Percentiles rank a stretch among this genome's conserved stretches.
Conservation (phyloP, 1,140 invertebrate species). For the Triops longicaudatus region DNA sequence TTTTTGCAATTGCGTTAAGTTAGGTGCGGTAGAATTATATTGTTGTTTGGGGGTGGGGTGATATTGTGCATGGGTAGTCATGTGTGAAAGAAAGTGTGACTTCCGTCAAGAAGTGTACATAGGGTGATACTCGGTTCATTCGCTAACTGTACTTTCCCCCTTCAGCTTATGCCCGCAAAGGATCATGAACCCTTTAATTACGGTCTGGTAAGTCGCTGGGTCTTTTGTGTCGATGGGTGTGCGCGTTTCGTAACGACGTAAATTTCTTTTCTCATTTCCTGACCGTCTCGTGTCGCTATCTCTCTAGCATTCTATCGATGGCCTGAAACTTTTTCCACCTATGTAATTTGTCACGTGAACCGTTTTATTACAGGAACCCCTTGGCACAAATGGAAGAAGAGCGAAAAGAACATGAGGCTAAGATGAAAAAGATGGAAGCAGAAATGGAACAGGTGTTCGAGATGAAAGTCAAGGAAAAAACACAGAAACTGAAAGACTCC, state of each 20-base stretch:
- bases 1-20: not conserved
- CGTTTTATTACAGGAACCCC: constrained; percentile 66
- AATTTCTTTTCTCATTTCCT: constrained; percentile 16
- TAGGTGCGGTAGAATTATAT: not conserved
- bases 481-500: constrained; percentile 84
- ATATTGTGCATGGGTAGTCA: not conserved
- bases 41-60: not conserved
- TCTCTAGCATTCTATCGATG: constrained; percentile 23
- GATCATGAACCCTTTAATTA: constrained; percentile 78
- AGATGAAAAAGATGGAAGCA: constrained; percentile 93
- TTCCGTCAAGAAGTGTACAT: not conserved
- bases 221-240: constrained; percentile 18
- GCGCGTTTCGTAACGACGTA: not conserved
- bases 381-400: constrained; percentile 96
- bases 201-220: constrained; percentile 64
- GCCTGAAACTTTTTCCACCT: constrained; percentile 3
- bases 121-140: constrained; percentile 16
- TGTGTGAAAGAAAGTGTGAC: constrained; percentile 9
- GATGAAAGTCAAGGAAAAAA: constrained; percentile 84
- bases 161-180: constrained; percentile 52
- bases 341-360: not conserved
- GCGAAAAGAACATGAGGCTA: constrained; percentile 86
- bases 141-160: constrained; percentile 21
- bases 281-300: constrained; percentile 19
- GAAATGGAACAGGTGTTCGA: constrained; percentile 94